Evolutionary conservation across 1,140 invertebrate species (phyloP).

Genomic region (Hypsibius dujardini): DNA sequence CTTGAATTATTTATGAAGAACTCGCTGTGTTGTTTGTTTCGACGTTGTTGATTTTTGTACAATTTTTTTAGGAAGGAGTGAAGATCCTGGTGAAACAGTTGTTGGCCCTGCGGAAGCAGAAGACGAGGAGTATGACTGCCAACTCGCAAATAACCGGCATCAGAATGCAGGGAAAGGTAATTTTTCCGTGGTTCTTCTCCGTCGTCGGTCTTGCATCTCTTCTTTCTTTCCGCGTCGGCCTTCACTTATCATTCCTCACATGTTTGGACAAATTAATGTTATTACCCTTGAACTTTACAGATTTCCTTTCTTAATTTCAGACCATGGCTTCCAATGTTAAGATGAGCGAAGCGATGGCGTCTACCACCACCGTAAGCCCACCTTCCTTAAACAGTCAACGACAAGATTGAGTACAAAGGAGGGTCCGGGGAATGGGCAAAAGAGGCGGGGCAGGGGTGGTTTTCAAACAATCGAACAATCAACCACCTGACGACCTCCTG

Average conservation of each 20-base stretch:
- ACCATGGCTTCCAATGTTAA: slow-evolving; percentile 69
- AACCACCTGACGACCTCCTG: too few relatives aligned
- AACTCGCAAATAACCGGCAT: slow-evolving; percentile 53
- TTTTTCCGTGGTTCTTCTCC: too few relatives aligned
- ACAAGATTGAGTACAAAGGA: too few relatives aligned
- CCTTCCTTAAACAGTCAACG: too few relatives aligned
- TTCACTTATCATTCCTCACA: not conserved
- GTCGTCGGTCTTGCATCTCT: too few relatives aligned
- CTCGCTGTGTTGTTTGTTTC: slow-evolving; percentile 9
- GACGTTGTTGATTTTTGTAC: not conserved
- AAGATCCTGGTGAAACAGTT: slow-evolving; percentile 70
- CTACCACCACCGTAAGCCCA: slow-evolving; percentile 46
- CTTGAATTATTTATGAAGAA: slow-evolving; percentile 19
- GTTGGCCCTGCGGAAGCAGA: slow-evolving; percentile 66
- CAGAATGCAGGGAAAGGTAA: slow-evolving; percentile 53
- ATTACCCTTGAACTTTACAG: not conserved
- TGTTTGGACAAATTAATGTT: slow-evolving; percentile 14
- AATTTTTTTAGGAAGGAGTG: slow-evolving; percentile 35
- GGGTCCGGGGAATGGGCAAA: too few relatives aligned
- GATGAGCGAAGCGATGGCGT: slow-evolving; percentile 63
- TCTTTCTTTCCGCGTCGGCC: not conserved
- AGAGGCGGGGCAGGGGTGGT: too few relatives aligned
- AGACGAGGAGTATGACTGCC: slow-evolving; percentile 56
- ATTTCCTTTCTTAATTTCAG: slow-evolving; percentile 31
- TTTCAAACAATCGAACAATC: too few relatives aligned